Evolutionary conservation across 2,113 vertebrate species (phyloP).

Genomic region (Ornithorhynchus anatinus): DNA sequence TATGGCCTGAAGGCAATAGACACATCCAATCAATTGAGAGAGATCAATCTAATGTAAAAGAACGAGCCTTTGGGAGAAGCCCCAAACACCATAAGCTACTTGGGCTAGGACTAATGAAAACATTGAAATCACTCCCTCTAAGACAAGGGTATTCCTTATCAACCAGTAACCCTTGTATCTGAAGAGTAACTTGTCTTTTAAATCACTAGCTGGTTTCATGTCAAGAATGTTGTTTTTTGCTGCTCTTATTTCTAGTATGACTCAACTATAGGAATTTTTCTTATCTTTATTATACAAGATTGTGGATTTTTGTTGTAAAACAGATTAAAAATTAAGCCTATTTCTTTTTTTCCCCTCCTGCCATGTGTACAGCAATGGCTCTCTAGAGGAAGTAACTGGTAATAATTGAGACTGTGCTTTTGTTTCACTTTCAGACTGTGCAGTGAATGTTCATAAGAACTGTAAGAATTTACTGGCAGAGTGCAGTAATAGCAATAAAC

Average conservation of each 20-base stretch:
- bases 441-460: conserved; percentile 89
- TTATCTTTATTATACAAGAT: neutral
- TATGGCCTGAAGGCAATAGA: no score
- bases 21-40: no score
- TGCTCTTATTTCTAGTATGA: neutral
- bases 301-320: neutral
- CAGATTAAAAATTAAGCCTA: neutral
- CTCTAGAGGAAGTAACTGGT: neutral
- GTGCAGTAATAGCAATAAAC: conserved; percentile 78
- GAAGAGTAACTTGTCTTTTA: neutral
- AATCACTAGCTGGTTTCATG: neutral
- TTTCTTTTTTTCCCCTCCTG: no score
- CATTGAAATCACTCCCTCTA: no score
- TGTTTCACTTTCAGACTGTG: conserved; percentile 77
- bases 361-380: no score
- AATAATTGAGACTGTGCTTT: neutral
- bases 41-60: no score
- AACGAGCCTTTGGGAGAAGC: no score
- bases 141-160: no score
- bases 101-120: no score
- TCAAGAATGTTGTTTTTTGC: neutral
- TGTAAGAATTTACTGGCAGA: conserved; percentile 85
- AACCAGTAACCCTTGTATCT: neutral
- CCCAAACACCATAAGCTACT: no score
- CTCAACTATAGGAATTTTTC: neutral